A percentile compares a stretch with the other conserved stretches of the same genome.
These are phyloP conservation scores for Prinia subflava DNA, from an alignment of 2,113 vertebrate genomes.

Conservation along the genomic window DNA sequence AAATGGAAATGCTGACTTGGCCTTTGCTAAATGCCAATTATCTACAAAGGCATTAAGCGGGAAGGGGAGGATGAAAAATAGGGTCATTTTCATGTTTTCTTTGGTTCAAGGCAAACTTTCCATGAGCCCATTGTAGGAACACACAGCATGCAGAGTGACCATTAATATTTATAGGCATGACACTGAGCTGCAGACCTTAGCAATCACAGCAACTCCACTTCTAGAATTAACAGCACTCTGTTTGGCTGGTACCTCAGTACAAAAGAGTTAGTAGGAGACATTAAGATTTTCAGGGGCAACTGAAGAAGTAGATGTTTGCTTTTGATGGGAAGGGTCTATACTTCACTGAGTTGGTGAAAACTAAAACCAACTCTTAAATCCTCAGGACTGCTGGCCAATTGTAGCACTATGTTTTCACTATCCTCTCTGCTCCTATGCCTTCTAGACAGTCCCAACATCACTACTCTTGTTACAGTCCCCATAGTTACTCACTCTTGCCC, in stretches of 20 bases:
- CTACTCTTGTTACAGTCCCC: background rate
- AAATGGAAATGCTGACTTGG: conserved; percentile 50
- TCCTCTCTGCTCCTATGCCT: background rate
- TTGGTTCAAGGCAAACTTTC: conserved; percentile 40
- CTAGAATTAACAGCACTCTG: background rate
- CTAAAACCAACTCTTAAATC: background rate
- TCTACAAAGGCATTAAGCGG: conserved; percentile 16
- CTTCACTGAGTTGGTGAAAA: background rate
- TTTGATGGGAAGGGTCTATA: background rate
- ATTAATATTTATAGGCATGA: conserved; percentile 52
- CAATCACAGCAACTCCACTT: conserved; percentile 11
- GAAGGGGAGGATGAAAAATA: background rate
- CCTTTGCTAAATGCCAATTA: conserved; percentile 58
- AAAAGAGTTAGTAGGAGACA: background rate
- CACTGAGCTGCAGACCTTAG: conserved; percentile 26
- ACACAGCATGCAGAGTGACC: background rate
- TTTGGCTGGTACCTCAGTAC: background rate
- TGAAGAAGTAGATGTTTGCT: background rate
- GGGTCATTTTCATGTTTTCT: conserved; percentile 54
- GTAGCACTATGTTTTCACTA: background rate
- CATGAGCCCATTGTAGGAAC: conserved; percentile 12
- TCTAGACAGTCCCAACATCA: background rate
- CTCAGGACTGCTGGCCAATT: background rate
- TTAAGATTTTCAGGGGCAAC: background rate
- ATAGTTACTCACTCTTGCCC: background rate